phyloP scores from a whole-genome alignment of 2,797 vertebrate species.

The Hapalemur alaotrensis region DNA sequence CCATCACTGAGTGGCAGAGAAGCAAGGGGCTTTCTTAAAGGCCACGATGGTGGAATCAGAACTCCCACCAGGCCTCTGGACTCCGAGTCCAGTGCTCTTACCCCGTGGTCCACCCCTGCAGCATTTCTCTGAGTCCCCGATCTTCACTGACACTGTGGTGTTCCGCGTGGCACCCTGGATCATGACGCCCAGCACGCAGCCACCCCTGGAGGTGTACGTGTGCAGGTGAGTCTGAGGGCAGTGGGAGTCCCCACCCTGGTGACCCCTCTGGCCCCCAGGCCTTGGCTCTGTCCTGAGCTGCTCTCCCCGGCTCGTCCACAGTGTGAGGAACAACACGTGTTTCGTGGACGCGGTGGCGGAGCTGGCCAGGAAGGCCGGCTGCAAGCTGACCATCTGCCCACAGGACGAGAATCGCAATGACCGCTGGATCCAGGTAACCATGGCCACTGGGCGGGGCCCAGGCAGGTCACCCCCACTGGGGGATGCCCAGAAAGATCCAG shows the following conservation, averaged over 20 bases:
- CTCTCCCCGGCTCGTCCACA: neutral
- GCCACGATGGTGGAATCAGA: fast-evolving
- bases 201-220: constrained; percentile 90
- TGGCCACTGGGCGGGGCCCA: fast-evolving
- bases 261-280: fast-evolving
- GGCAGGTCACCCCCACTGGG: fast-evolving
- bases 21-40: neutral
- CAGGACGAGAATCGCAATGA: constrained; percentile 86
- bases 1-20: neutral
- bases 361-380: constrained; percentile 81
- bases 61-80: fast-evolving
- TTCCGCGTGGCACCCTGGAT: constrained; percentile 94
- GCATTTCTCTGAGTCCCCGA: constrained; percentile 86
- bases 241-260: fast-evolving
- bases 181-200: constrained; percentile 93
- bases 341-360: constrained; percentile 86
- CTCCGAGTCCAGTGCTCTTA: neutral
- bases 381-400: constrained; percentile 86
- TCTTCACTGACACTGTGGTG: constrained; percentile 92
- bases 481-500: neutral
- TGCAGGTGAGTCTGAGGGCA: constrained; percentile 85
- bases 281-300: neutral
- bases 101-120: constrained; percentile 17
- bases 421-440: constrained; percentile 93
- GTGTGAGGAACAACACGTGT: constrained; percentile 78